These are phyloP conservation scores for Styela plicata DNA, from an alignment of 23 tunicate genomes.

Conservation along the genomic window DNA sequence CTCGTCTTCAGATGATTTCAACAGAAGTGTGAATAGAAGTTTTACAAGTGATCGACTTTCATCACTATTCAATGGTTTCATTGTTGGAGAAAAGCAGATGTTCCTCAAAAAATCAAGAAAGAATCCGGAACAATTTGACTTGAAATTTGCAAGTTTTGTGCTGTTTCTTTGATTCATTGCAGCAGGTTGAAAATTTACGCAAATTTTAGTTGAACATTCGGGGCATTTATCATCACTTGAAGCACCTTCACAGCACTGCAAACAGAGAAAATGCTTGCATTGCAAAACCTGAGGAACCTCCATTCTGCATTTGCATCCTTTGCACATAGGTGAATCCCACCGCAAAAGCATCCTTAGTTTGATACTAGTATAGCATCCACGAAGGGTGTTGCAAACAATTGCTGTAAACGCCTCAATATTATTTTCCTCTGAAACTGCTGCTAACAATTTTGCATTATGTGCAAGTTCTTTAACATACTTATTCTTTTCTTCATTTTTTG, in stretches of 20 bases:
- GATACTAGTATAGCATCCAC: conserved; percentile 25
- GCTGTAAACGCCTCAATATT: conserved; percentile 16
- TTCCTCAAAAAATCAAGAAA: conserved; percentile 52
- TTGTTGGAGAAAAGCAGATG: conserved; percentile 22
- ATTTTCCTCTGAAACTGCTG: not conserved
- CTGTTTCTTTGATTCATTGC: conserved; percentile 1
- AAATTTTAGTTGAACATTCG: conserved; percentile 13
- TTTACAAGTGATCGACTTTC: not conserved
- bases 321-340: conserved; percentile 41
- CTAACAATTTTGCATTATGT: not conserved
- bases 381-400: conserved; percentile 28
- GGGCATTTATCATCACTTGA: conserved; percentile 28
- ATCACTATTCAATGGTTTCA: not conserved
- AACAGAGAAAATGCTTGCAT: conserved; percentile 44
- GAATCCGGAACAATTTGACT: conserved; percentile 43
- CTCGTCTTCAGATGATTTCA: not conserved
- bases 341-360: conserved; percentile 26
- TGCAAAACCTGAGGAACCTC: conserved; percentile 29
- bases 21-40: not conserved
- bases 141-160: conserved; percentile 24
- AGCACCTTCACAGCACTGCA: conserved; percentile 12
- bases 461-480: not conserved
- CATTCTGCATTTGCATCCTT: conserved; percentile 16
- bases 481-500: not conserved
- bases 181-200: conserved; percentile 11